Evolutionary conservation across 2,888 invertebrate genomes (phyloP).

Genomic region (Euproctis similis): DNA sequence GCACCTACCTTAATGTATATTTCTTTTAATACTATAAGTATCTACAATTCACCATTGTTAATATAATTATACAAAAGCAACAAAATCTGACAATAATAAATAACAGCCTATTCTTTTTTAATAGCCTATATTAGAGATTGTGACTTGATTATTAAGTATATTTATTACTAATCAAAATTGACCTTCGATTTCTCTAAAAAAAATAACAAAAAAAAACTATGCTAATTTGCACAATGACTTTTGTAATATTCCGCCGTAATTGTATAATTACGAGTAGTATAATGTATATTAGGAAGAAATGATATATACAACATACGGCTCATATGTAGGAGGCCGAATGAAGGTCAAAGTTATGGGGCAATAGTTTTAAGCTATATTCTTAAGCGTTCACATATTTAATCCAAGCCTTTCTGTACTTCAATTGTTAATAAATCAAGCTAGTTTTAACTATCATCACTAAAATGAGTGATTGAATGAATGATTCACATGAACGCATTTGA

Average conservation of each 20-base stretch:
- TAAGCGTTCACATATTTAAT: constrained; percentile 17
- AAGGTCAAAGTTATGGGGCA: constrained; percentile 22
- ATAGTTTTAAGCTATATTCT: constrained; percentile 22
- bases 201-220: no score
- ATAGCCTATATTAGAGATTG: constrained; percentile 39
- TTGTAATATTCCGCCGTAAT: constrained; percentile 12
- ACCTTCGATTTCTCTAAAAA: no score
- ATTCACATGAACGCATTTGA: constrained; percentile 27
- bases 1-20: constrained; percentile 24
- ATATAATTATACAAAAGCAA: no score
- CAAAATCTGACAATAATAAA: no score
- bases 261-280: constrained; percentile 3
- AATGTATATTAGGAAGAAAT: neutral
- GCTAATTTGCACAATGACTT: constrained; percentile 27
- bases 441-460: constrained; percentile 10
- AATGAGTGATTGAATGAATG: constrained; percentile 10
- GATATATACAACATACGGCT: neutral
- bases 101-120: constrained; percentile 33
- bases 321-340: constrained; percentile 1
- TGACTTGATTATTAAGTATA: constrained; percentile 39
- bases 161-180: constrained; percentile 44
- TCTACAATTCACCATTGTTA: constrained; percentile 22
- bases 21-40: constrained; percentile 23
- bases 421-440: constrained; percentile 20
- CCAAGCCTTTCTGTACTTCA: constrained; percentile 25